These are phyloP conservation scores for Meloidogyne floridensis DNA, from an alignment of 1,140 invertebrate species.

Conservation along the genomic window DNA sequence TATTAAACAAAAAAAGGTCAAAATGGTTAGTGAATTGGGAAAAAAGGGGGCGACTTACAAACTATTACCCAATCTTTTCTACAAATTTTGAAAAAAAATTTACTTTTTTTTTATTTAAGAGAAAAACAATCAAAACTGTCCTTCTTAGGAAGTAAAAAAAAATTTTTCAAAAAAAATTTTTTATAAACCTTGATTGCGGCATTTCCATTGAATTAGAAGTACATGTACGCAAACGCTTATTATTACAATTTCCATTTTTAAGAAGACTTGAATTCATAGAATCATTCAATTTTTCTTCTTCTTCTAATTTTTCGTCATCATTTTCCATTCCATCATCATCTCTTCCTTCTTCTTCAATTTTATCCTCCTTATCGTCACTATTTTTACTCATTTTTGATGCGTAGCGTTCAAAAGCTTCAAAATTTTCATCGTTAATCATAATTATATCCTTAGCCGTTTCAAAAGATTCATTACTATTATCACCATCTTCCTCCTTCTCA, in stretches of 20 bases:
- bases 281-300: background rate
- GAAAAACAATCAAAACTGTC: too few species aligned
- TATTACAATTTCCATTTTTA: background rate
- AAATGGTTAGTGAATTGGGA: too few species aligned
- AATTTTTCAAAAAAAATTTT: too few species aligned
- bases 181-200: background rate
- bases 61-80: too few species aligned
- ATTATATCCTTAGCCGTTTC: background rate
- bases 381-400: too few species aligned
- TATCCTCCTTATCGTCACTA: too few species aligned
- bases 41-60: too few species aligned
- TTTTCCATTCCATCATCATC: background rate
- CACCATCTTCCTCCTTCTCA: background rate
- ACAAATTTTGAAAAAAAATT: too few species aligned
- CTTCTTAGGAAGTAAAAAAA: too few species aligned
- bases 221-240: background rate
- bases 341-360: background rate
- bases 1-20: too few species aligned
- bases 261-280: background rate
- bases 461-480: background rate
- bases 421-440: background rate
- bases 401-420: too few species aligned
- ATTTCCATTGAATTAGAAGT: constrained; percentile 5
- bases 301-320: background rate
- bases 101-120: too few species aligned